Evolutionary conservation across 2,888 invertebrate genomes (phyloP), one percentile per base, ranked within the genome.

Genomic region (Heliconius hortense): DNA sequence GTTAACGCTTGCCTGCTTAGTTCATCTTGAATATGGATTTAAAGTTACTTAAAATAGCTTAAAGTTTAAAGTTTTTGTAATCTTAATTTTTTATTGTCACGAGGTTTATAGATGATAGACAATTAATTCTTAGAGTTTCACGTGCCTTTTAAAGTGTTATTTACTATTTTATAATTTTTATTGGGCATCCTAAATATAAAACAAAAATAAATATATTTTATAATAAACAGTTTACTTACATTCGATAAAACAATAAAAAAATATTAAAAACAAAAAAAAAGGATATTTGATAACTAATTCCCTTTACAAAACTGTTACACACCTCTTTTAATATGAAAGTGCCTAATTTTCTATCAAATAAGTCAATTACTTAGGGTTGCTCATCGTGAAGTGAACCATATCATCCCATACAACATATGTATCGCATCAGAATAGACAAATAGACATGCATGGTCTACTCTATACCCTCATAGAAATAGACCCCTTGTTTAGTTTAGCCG

Each of bases 401-500:
- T 79, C 69, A 77, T 63, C 78, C 75, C 69, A 5, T 71, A 60
- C 59, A 68, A 72, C 77, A 79, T 80, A 80, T 78, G 79, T 24
- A 31, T 62, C 48, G 11, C 68, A 63, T 71, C 43, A 66, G 69
- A 77, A 78, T 78, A 78, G 78, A 75, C 77, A 75, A 68, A 76
- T 76, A 76, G 76, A 70, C 69, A 59, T 73, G 75, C 64, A 74
- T 56, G 77, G 26, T 15, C 81, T 82, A 82, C 81, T 79, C 79
- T 78, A 75, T n/a, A n/a, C 80, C 80, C 81, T 80, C 21, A 31
- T 80, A 64, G 79, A 80, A 79, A 81, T 77, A 78, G 77, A 79
- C 84, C 83, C 83, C 82, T 79, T 82, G 72, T 82, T 83, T 83
- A 77, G 71, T 74, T 72, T 66, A 73, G 76, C 60, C 72, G 56